Percentiles rank a stretch among this genome's conserved stretches.
These are phyloP conservation scores for Drosophila ustulata DNA, from an alignment of 2,888 invertebrate species.

Conservation along the genomic window DNA sequence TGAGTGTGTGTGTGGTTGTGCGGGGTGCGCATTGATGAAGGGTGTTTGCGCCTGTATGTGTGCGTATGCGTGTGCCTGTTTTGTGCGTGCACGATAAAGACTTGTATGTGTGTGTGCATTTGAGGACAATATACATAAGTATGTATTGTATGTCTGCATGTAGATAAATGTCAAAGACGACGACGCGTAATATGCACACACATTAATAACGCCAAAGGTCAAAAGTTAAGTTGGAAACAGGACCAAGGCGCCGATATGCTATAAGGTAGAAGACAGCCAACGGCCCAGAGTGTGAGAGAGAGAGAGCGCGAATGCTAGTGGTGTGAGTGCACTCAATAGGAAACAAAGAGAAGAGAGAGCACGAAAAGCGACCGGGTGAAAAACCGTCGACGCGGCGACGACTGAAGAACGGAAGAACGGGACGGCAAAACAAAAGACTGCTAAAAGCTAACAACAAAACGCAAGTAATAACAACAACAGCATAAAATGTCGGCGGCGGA, in stretches of 20 bases:
- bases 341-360: slow-evolving; percentile 60
- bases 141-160: slow-evolving; percentile 17
- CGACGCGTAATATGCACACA: slow-evolving; percentile 62
- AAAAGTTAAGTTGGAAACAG: slow-evolving; percentile 66
- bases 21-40: slow-evolving; percentile 72
- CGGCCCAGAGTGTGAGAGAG: slow-evolving; percentile 7
- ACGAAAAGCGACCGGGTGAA: slow-evolving; percentile 40
- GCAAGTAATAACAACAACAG: slow-evolving; percentile 19
- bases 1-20: slow-evolving; percentile 63
- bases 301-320: slow-evolving; percentile 30
- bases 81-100: slow-evolving; percentile 66
- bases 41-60: slow-evolving; percentile 50
- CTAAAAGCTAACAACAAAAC: slow-evolving; percentile 42
- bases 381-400: slow-evolving; percentile 6
- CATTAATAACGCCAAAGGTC: slow-evolving; percentile 74
- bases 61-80: slow-evolving; percentile 37
- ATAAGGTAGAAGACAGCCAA: slow-evolving; percentile 14
- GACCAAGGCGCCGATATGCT: slow-evolving; percentile 49
- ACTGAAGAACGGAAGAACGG: slow-evolving; percentile 28
- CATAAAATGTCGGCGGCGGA: slow-evolving; percentile 70
- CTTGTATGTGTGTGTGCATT: slow-evolving; percentile 59
- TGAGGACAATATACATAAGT: slow-evolving; percentile 54
- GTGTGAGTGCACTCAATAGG: slow-evolving; percentile 42
- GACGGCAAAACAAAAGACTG: slow-evolving; percentile 62
- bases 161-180: slow-evolving; percentile 58